A percentile compares a stretch with the other conserved stretches of the same genome.
These are phyloP conservation scores for Kradibia gibbosae DNA, from an alignment of 1,140 invertebrate species.

Conservation along the genomic window DNA sequence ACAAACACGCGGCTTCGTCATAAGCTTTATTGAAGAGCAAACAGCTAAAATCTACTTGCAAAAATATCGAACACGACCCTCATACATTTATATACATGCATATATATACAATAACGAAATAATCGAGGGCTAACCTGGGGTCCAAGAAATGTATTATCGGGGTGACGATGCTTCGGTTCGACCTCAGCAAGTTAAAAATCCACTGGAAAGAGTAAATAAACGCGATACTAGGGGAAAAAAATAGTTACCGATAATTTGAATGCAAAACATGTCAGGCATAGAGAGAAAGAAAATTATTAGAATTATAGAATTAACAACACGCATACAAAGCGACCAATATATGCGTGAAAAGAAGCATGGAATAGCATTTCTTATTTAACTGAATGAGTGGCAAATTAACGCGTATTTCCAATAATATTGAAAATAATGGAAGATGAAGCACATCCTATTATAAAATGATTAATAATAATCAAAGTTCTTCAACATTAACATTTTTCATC, in stretches of 20 bases:
- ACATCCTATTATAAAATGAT: background rate
- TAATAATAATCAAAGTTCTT: background rate
- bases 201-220: background rate
- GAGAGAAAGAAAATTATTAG: background rate
- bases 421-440: background rate
- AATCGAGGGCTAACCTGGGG: constrained; percentile 8
- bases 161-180: constrained; percentile 32
- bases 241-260: background rate
- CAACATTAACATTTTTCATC: background rate
- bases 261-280: background rate
- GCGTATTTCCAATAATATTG: background rate
- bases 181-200: constrained; percentile 31
- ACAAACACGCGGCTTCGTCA: constrained; percentile 8
- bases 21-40: constrained; percentile 25
- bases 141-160: constrained; percentile 42
- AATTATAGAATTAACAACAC: background rate
- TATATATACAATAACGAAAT: constrained; percentile 3
- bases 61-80: background rate
- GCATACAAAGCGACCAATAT: background rate
- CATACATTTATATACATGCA: background rate
- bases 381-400: constrained; percentile 19
- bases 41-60: constrained; percentile 4
- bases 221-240: background rate
- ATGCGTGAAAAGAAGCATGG: constrained; percentile 16
- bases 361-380: constrained; percentile 23